Conservation (phyloP, 2,113 vertebrate species). For the Bubo blakistoni region DNA sequence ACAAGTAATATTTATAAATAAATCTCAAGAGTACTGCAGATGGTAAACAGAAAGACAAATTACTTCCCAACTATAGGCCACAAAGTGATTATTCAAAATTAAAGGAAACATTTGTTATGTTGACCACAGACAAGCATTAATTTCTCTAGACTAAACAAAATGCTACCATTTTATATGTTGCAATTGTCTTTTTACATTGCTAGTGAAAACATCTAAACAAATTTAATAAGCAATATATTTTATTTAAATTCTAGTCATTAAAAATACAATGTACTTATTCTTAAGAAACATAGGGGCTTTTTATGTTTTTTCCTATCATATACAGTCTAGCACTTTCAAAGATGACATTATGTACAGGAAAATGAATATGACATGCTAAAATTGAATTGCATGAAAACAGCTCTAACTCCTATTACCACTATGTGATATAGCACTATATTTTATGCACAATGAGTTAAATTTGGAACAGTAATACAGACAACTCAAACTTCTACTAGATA, state of each 20-base stretch:
- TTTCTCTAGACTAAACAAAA: background rate
- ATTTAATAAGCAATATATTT: background rate
- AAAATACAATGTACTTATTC: background rate
- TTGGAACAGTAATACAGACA: background rate
- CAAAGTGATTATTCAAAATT: background rate
- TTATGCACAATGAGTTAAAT: background rate
- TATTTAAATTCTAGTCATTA: background rate
- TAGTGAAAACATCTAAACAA: background rate
- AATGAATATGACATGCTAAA: background rate
- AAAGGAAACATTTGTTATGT: background rate
- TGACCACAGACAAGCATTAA: background rate
- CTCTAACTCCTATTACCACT: background rate
- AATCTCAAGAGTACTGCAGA: background rate
- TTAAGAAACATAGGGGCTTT: background rate
- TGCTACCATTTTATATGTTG: background rate
- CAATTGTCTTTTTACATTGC: background rate
- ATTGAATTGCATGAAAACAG: background rate
- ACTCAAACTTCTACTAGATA: background rate
- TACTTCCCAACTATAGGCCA: background rate
- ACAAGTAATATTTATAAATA: background rate
- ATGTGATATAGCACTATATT: background rate
- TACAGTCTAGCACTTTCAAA: background rate
- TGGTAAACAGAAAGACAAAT: background rate
- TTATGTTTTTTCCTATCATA: background rate
- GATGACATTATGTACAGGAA: background rate